A percentile compares a stretch with the other conserved stretches of the same genome.
These are phyloP conservation scores for Rhegmatorhina hoffmannsi DNA, from an alignment of 2,113 vertebrate species.

Conservation along the genomic window DNA sequence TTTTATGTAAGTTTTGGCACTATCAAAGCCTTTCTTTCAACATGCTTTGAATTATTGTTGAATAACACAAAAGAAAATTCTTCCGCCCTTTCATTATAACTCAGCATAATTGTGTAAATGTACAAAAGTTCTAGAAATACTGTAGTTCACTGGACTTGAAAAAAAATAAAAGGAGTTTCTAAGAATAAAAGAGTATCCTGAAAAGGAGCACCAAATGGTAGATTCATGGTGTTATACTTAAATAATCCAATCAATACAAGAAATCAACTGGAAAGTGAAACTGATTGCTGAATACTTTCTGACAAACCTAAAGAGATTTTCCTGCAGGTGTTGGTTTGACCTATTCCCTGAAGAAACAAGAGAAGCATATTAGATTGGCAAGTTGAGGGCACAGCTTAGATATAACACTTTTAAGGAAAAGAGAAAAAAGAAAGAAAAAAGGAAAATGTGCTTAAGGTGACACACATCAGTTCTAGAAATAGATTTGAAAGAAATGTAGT, in stretches of 20 bases:
- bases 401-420: background rate
- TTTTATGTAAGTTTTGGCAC: background rate
- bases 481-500: background rate
- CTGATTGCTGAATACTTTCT: background rate
- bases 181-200: background rate
- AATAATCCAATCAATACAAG: slow-evolving; percentile 30
- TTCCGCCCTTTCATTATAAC: background rate
- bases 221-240: background rate
- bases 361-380: background rate
- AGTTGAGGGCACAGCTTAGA: background rate
- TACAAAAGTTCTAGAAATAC: background rate
- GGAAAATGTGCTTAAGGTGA: background rate
- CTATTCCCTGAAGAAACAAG: background rate
- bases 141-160: background rate
- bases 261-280: slow-evolving; percentile 17
- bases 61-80: background rate
- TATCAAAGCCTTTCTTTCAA: background rate
- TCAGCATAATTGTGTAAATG: background rate
- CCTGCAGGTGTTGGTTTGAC: background rate
- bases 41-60: background rate
- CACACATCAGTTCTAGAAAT: background rate
- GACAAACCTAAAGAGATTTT: slow-evolving; percentile 7
- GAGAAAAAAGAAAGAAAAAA: background rate
- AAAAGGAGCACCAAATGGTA: background rate
- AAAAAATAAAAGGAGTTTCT: background rate